Conservation (phyloP, 2,113 vertebrate species). For the Bubo blakistoni region DNA sequence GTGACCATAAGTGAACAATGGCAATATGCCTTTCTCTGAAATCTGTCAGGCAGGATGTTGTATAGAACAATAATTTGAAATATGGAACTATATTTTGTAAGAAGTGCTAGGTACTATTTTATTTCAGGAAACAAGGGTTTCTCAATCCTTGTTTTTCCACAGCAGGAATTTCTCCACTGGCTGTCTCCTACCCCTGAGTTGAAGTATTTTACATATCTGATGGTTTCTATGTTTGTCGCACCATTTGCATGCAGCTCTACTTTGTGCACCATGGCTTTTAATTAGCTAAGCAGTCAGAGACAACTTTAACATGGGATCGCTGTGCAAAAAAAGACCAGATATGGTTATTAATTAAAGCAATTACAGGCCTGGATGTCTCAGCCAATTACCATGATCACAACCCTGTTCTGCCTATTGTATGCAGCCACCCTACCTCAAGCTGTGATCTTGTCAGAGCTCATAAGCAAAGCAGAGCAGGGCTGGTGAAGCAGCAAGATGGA, state of each 20-base stretch:
- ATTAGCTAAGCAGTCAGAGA: background rate
- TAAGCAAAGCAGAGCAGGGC: background rate
- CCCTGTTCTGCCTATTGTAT: background rate
- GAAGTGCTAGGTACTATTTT: background rate
- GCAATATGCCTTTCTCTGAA: background rate
- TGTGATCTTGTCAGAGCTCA: slow-evolving; percentile 23
- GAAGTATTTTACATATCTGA: background rate
- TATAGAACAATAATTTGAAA: background rate
- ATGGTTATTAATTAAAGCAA: slow-evolving; percentile 6
- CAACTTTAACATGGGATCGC: background rate
- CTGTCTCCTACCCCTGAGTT: background rate
- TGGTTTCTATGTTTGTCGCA: background rate
- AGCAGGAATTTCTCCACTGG: background rate
- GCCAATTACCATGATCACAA: slow-evolving; percentile 14
- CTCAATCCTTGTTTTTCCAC: background rate
- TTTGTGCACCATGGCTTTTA: background rate
- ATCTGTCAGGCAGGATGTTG: background rate
- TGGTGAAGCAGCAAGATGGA: background rate
- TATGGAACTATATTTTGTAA: background rate
- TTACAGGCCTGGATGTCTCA: background rate
- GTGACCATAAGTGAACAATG: background rate
- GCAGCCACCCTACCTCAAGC: background rate
- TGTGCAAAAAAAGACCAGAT: background rate
- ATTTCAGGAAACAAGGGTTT: background rate
- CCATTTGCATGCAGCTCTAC: background rate